Base-by-base conservation (phyloP, 92 coral and sea anemone genomes). In the Blastomussa wellsi region DNA sequence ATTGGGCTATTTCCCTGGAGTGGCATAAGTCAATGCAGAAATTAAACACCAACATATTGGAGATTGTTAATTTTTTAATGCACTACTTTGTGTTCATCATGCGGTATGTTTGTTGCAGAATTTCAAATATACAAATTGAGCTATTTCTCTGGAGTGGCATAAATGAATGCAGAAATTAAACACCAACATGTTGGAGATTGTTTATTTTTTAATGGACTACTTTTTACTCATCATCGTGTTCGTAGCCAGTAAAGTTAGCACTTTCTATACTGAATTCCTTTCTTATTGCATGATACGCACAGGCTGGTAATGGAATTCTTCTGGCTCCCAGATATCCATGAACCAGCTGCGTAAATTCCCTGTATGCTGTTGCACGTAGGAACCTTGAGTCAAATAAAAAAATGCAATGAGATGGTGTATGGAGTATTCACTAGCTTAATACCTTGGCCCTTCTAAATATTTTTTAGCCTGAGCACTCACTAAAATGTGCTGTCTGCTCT, bases 271-370 rank as follows among this genome's bases (percentile, higher is more conserved):
- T 24, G 24, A 57, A 35, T 82, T 78, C 60, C 35, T 19, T 88
- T 47, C 84, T 78, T 49, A 86, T 86, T 15, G 4, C 76, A 82
- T 89, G 83, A 48, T 89, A 89, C 37, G 92, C 86, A 74, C 92
- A 85, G 51, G 92, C 92, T 35, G 92, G 92, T 52, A 89, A 51
- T 0, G 89, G 89, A 72, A 85, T 79, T 41, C 92, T 80, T 51
- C 49, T 29, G 9, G 44, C 78, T 3, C 88, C 84, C 38, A 83
- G 71, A 53, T 14, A 78, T 4, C 88, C 79, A 88, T 88, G 80
- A 14, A 88, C 78, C 37, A 88, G 53, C 36, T 83, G 88, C 20
- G 76, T 83, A 15, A 48, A 88, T 59, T 88, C 79, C 17, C 91
- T 39, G 73, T 88, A 88, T 36, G 88, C 87, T 66, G 84, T 74